phyloP scores from a whole-genome alignment of 1,140 invertebrate species.

The Stegodyphus dumicola region DNA sequence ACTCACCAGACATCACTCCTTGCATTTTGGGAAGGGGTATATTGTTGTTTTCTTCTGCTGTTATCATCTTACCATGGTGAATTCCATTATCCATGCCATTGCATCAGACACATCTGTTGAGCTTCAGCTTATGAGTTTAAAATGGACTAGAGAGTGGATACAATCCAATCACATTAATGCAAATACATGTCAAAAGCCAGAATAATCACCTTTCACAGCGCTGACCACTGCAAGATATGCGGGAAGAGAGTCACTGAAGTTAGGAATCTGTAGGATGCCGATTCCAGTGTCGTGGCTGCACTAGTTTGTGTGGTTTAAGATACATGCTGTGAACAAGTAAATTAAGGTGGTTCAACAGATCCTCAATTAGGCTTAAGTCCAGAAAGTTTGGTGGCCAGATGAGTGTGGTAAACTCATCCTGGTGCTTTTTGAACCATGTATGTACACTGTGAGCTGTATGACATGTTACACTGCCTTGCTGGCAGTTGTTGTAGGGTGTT shows the following conservation, averaged over 20 bases:
- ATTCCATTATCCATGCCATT: no score
- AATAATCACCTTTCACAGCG: background rate
- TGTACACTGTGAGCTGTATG: background rate
- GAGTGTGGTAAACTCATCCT: conserved; percentile 3
- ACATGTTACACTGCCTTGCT: conserved; percentile 9
- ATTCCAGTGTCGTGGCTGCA: background rate
- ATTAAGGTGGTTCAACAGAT: background rate
- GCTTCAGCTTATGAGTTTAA: no score
- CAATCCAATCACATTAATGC: background rate
- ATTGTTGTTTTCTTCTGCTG: no score
- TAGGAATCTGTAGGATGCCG: background rate
- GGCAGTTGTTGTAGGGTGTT: no score
- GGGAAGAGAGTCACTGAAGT: background rate
- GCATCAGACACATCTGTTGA: no score
- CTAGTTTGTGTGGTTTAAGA: background rate
- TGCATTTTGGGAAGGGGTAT: no score
- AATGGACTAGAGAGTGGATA: background rate
- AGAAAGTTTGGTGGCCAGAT: background rate
- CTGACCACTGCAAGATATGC: background rate
- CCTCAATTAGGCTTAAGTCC: background rate
- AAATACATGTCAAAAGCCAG: background rate
- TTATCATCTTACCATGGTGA: no score
- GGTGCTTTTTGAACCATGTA: background rate
- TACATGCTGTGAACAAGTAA: background rate
- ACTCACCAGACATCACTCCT: no score